Evolutionary conservation across 2,113 vertebrate genomes (phyloP), one percentile per base, ranked within the genome.

Genomic region (Petroica traversi): DNA sequence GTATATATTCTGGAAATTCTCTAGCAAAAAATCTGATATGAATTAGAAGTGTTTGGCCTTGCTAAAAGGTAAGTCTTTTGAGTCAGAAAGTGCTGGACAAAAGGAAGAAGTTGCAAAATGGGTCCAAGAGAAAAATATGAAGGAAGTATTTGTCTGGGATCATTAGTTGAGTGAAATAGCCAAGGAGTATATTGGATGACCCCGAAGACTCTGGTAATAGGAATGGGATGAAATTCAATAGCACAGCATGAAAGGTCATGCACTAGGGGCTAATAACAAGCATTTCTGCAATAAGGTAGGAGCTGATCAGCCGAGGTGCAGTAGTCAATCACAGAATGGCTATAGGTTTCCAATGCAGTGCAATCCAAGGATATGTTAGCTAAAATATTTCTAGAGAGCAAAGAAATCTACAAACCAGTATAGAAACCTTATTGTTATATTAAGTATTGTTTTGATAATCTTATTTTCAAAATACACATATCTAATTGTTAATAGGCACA

Each of bases 181-280:
- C 77, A 67, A 82, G 33, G 29, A 48, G n/a, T 92, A 41, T 93
- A 84, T 61, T 73, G 82, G 62, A 76, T 97, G 93, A 93, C 93
- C 81, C 41, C 5, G 0, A 94, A 59, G 81, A 76, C 62, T 92
- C 66, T 68, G 64, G 74, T 85, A 93, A 97, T 93, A 85, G 89
- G 95, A 91, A 58, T 73, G 58, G 73, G 69, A 89, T 95, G 89
- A 89, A 96, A 95, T 87, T 85, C 80, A 89, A 85, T 64, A 95
- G 84, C 48, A 54, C 25, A 66, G 29, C n/a, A 38, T 68, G 40
- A 82, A 86, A 81, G 77, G 83, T 93, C 83, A 45, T 72, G n/a
- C 18, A 68, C 64, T 51, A 77, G n/a, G 54, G 77, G 18, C 52
- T 87, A 75, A 84, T 78, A 93, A 71, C 73, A 66, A 91, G 51